These are phyloP conservation scores for Spialia ferax DNA, from an alignment of 2,888 invertebrate species.

Conservation along the genomic window DNA sequence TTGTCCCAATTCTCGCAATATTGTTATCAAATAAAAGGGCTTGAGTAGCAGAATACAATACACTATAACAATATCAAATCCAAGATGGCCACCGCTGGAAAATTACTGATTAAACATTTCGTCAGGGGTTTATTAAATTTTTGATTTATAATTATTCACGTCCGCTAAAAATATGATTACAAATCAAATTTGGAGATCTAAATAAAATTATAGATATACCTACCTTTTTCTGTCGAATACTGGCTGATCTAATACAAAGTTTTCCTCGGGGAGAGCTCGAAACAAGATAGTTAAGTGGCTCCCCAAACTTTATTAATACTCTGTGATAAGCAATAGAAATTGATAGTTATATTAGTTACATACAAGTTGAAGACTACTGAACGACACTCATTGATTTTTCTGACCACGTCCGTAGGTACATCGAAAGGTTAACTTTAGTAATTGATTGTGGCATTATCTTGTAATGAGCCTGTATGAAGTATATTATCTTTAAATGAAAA, in stretches of 20 bases:
- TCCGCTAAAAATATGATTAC: too few species aligned
- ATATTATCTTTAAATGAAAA: not conserved
- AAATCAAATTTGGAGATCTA: not conserved
- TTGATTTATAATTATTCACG: too few species aligned
- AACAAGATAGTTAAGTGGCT: constrained; percentile 29
- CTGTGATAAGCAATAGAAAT: constrained; percentile 13
- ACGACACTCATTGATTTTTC: not conserved
- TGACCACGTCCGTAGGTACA: not conserved
- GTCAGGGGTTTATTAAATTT: too few species aligned
- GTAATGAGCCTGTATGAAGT: not conserved
- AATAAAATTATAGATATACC: not conserved
- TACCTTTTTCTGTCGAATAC: not conserved
- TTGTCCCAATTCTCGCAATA: too few species aligned
- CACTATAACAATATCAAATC: too few species aligned
- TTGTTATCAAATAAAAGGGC: too few species aligned
- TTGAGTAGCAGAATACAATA: too few species aligned
- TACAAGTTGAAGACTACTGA: not conserved
- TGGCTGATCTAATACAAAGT: constrained; percentile 14
- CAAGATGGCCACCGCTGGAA: too few species aligned
- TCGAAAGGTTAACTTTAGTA: not conserved
- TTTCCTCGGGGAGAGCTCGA: constrained; percentile 5
- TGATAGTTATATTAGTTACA: not conserved
- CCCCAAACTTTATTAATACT: constrained; percentile 27
- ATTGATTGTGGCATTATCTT: not conserved
- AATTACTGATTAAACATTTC: too few species aligned